Evolutionary conservation across 2,113 vertebrate species (phyloP).

Genomic region (Neopipo cinnamomea): DNA sequence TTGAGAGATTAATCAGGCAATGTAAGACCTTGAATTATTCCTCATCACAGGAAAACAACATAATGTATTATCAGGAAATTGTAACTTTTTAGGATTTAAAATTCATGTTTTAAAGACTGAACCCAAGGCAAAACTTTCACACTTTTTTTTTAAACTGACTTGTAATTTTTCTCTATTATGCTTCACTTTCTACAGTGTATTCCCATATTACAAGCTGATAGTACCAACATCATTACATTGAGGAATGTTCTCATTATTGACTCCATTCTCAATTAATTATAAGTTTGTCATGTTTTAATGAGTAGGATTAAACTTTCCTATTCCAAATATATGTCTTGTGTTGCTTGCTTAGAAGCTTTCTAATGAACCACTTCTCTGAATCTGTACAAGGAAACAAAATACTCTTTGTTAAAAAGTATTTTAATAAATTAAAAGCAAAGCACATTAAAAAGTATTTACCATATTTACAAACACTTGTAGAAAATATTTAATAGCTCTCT

Average conservation of each 20-base stretch:
- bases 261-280: slow-evolving; percentile 53
- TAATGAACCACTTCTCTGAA: neutral
- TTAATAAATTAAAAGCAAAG: too few species aligned
- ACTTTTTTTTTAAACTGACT: neutral
- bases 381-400: neutral
- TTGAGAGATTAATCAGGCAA: slow-evolving; percentile 58
- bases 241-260: slow-evolving; percentile 54
- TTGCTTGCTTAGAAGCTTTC: slow-evolving; percentile 10
- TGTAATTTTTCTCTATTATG: neutral
- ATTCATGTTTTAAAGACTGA: neutral
- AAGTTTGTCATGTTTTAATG: slow-evolving; percentile 53
- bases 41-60: slow-evolving; percentile 45
- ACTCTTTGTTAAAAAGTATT: neutral
- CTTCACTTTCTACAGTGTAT: neutral
- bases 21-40: slow-evolving; percentile 57
- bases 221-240: slow-evolving; percentile 43
- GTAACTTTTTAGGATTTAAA: slow-evolving; percentile 7
- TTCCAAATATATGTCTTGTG: neutral
- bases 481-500: neutral
- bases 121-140: neutral
- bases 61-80: neutral
- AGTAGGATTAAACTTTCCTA: slow-evolving; percentile 52
- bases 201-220: slow-evolving; percentile 22
- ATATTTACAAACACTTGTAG: neutral
- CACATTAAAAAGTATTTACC: neutral